These are phyloP conservation scores for Odiellus spinosus DNA, from an alignment of 2,888 invertebrate species.

Conservation along the genomic window DNA sequence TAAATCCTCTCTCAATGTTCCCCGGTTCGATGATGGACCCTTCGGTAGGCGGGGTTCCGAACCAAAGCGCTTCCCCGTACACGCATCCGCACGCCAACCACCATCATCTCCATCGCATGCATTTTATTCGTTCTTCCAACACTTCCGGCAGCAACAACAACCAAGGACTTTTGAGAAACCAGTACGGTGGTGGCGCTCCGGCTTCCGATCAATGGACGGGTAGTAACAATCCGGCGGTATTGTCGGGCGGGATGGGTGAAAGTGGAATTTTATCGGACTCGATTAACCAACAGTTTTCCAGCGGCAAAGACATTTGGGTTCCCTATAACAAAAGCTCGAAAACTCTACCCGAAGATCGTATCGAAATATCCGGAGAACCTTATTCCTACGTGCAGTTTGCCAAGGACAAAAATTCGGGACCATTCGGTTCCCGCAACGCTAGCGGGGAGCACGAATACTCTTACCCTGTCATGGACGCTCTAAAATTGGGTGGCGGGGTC, in stretches of 20 bases:
- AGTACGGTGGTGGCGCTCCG: neutral
- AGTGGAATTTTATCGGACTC: no score
- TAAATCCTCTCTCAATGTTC: neutral
- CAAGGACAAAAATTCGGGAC: conserved; percentile 30
- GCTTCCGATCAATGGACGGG: neutral
- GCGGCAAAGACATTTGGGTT: conserved; percentile 5
- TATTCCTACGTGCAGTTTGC: conserved; percentile 69
- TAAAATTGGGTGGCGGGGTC: conserved; percentile 13
- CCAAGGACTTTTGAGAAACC: no score
- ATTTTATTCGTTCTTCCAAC: conserved; percentile 35
- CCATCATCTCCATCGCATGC: conserved; percentile 40
- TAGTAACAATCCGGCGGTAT: neutral
- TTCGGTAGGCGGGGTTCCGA: conserved; percentile 5
- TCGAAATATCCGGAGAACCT: conserved; percentile 12
- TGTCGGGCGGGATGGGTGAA: no score
- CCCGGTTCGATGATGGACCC: conserved; percentile 7
- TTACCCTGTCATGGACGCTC: conserved; percentile 50
- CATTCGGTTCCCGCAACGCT: conserved; percentile 23
- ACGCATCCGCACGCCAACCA: conserved; percentile 27
- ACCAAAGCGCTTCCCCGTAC: conserved; percentile 8
- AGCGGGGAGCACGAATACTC: conserved; percentile 59
- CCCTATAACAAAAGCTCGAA: conserved; percentile 13
- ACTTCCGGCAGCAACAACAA: conserved; percentile 10
- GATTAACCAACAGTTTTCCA: no score
- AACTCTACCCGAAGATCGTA: no score